Evolutionary conservation across 2,797 vertebrate species (phyloP), one percentile per base, ranked within the genome.

Genomic region (Amazonetta brasiliensis): DNA sequence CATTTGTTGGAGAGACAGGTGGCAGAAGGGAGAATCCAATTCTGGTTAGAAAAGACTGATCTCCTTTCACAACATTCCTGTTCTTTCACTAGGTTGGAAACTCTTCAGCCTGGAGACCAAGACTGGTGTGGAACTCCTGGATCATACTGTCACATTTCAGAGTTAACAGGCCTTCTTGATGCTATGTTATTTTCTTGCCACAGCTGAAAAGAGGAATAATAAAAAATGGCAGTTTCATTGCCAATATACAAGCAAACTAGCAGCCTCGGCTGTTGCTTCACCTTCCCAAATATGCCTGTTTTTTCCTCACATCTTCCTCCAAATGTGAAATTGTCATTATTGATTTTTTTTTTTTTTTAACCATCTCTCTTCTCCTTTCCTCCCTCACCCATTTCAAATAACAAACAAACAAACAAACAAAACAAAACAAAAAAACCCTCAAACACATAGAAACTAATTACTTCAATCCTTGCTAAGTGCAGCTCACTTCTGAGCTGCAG

Each of bases 31-130:
- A 59, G 33, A 58, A 33, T 10, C 4, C 12, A 58, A 4, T 33
- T 43, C 43, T 74, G 21, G 12, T 39, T 16, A 35, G 46, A 79
- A 86, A 39, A 0, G 0, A 8, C 12, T 86, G 44, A 75, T 12
- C 7, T 64, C 11, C 2, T 39, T 83, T 59, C 31, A 50, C 64
- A 2, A 0, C 1, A 0, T 43, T 52, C 20, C 12, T 48, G 10
- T 39, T 43, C 44, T 54, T 87, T 59, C 11, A 87, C 4, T 21
- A 55, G 37, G n/a, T 4, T 67, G 20, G 21, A 77, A 63, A 58
- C 9, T 44, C 37, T 67, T 60, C 10, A 63, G 22, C n/a, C 37
- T 63, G 23, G 41, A 69, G 14, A 90, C 44, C 2, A 16, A 0
- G 3, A 46, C 3, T 0, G 0, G 11, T 69, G 58, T 39, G 35